A percentile compares a stretch with the other conserved stretches of the same genome.
Evolutionary conservation across 2,113 vertebrate species (phyloP).

Genomic region (Fregata magnificens): DNA sequence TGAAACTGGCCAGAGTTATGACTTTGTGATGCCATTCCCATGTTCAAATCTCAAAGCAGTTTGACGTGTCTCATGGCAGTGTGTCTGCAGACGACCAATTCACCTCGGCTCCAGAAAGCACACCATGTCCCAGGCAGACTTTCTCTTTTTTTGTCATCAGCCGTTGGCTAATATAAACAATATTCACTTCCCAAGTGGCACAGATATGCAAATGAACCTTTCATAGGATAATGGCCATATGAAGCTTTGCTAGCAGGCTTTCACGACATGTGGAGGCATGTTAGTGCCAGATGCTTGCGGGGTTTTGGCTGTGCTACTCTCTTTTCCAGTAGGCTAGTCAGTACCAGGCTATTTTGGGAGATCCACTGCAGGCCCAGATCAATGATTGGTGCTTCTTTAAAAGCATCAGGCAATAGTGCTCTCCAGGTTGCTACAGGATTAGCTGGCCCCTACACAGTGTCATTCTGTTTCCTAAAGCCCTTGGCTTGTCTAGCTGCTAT

Average conservation of each 20-base stretch:
- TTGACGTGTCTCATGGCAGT: not conserved
- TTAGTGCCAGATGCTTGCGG: slow-evolving; percentile 53
- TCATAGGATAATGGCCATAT: slow-evolving; percentile 31
- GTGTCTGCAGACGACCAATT: not conserved
- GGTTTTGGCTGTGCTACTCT: slow-evolving; percentile 33
- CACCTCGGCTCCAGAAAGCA: not conserved
- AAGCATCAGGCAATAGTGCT: not conserved
- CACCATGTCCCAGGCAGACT: not conserved
- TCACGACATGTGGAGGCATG: not conserved
- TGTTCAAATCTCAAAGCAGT: not conserved
- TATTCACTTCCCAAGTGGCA: slow-evolving; percentile 40
- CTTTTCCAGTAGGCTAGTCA: slow-evolving; percentile 44
- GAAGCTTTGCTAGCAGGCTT: slow-evolving; percentile 53
- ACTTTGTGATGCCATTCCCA: not conserved
- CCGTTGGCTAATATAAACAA: slow-evolving; percentile 22
- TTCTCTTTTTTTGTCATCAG: not conserved
- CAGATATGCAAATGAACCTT: slow-evolving; percentile 44
- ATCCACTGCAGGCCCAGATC: not conserved
- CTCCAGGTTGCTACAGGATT: not conserved
- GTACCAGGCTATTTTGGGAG: slow-evolving; percentile 43
- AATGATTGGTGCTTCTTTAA: not conserved
- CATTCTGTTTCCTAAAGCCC: not conserved
- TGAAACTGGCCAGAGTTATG: not conserved
- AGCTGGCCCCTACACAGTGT: not conserved
- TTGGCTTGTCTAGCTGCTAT: not conserved